phyloP scores from a whole-genome alignment of 2,113 vertebrate species.

The Lepus timidus region DNA sequence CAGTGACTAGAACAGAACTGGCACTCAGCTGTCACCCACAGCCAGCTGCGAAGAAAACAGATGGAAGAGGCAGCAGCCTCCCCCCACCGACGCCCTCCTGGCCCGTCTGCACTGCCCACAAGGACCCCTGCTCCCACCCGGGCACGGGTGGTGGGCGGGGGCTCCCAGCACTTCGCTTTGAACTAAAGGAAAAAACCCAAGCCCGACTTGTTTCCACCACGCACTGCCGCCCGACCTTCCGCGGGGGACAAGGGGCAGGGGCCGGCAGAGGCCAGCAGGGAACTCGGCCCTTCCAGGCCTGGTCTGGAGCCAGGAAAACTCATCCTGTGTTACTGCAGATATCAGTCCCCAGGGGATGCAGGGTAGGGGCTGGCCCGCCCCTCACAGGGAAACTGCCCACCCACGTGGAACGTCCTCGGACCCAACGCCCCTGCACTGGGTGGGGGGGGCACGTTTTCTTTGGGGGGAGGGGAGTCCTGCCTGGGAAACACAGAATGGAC shows the following conservation, averaged over 20 bases:
- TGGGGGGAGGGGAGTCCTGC: background rate
- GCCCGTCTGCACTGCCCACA: background rate
- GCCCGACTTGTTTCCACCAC: background rate
- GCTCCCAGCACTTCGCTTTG: background rate
- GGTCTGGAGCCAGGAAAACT: slow-evolving; percentile 6
- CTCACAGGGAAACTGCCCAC: slow-evolving; percentile 59
- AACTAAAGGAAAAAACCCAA: background rate
- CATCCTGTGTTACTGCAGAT: background rate
- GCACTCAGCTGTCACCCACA: background rate
- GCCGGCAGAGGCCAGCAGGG: background rate
- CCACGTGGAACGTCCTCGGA: slow-evolving; percentile 41
- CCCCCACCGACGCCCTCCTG: background rate
- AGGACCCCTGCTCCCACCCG: no score
- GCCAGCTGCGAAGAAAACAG: background rate
- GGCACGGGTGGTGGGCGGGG: background rate
- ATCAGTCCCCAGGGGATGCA: background rate
- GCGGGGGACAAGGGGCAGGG: background rate
- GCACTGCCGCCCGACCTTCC: background rate
- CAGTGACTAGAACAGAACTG: background rate
- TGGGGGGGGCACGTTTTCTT: background rate
- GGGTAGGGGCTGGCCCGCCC: background rate
- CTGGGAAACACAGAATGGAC: background rate
- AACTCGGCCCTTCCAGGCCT: background rate
- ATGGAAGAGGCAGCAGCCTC: rapidly evolving
- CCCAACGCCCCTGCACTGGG: background rate